These are phyloP conservation scores for Myotis lucifugus DNA, from an alignment of 2,113 vertebrate species.

Conservation along the genomic window DNA sequence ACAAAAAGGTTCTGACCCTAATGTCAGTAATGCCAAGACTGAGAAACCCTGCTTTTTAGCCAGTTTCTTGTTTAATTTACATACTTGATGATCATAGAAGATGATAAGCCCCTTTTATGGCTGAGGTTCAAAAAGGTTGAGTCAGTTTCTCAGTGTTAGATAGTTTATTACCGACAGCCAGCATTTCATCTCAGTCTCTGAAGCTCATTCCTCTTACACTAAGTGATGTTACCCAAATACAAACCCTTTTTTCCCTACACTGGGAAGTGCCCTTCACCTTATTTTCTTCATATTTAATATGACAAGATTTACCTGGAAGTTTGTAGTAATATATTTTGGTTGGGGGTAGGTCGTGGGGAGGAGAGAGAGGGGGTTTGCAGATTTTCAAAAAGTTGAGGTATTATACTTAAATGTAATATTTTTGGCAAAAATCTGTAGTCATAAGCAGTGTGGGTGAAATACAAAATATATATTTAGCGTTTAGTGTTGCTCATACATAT, in stretches of 20 bases:
- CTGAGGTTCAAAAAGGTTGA: slow-evolving; percentile 9
- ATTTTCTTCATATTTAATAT: slow-evolving; percentile 15
- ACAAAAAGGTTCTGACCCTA: background rate
- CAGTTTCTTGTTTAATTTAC: background rate
- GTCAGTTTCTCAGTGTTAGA: background rate
- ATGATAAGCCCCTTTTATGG: background rate
- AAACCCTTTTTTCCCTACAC: background rate
- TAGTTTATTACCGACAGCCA: background rate
- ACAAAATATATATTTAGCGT: slow-evolving; percentile 81
- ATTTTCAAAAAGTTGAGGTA: slow-evolving; percentile 79
- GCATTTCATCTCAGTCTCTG: background rate
- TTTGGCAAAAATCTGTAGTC: slow-evolving; percentile 81
- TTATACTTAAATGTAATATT: slow-evolving; percentile 82
- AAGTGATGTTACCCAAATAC: background rate
- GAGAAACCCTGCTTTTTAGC: background rate
- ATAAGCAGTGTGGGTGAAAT: slow-evolving; percentile 82
- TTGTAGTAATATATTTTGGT: slow-evolving; percentile 65
- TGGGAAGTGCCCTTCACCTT: background rate
- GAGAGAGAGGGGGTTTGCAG: slow-evolving; percentile 61
- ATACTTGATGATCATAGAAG: background rate
- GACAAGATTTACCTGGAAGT: slow-evolving; percentile 53
- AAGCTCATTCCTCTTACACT: background rate
- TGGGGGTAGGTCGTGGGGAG: slow-evolving; percentile 61
- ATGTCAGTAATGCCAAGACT: background rate
- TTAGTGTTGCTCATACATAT: slow-evolving; percentile 80